phyloP scores from a whole-genome alignment of 1,140 invertebrate genomes.

The Danaus plexippus region DNA sequence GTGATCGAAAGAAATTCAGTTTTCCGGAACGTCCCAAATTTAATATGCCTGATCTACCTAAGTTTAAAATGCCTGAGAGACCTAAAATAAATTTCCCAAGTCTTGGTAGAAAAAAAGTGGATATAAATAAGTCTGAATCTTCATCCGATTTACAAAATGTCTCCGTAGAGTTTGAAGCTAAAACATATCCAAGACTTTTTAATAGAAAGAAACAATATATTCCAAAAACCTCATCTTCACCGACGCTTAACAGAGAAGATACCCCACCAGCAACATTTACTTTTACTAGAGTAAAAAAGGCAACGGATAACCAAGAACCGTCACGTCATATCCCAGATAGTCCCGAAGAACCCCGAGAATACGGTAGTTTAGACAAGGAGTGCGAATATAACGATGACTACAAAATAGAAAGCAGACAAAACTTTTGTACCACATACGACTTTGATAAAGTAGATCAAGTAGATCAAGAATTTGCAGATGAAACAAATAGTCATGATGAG shows the following conservation, averaged over 20 bases:
- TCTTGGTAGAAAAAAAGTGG: conserved; percentile 52
- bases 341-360: conserved; percentile 55
- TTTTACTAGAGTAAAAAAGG: conserved; percentile 56
- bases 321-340: conserved; percentile 40
- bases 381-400: conserved; percentile 25
- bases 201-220: conserved; percentile 73
- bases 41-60: conserved; percentile 74
- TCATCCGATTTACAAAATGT: conserved; percentile 64
- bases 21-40: conserved; percentile 74
- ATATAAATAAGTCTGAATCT: conserved; percentile 43
- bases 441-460: conserved; percentile 54
- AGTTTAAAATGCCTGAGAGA: conserved; percentile 76
- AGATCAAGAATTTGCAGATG: conserved; percentile 41
- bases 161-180: conserved; percentile 79
- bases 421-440: conserved; percentile 52
- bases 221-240: conserved; percentile 58
- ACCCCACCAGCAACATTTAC: conserved; percentile 65
- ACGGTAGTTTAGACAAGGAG: conserved; percentile 45
- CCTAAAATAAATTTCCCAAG: conserved; percentile 72
- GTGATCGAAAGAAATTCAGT: conserved; percentile 73
- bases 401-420: conserved; percentile 32
- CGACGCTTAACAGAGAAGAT: conserved; percentile 62
- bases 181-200: conserved; percentile 83
- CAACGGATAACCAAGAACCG: conserved; percentile 23
- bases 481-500: conserved; percentile 29